A percentile compares a stretch with the other conserved stretches of the same genome.
Conservation (phyloP, 2,113 vertebrate genomes). For the Rhombomys opimus region DNA sequence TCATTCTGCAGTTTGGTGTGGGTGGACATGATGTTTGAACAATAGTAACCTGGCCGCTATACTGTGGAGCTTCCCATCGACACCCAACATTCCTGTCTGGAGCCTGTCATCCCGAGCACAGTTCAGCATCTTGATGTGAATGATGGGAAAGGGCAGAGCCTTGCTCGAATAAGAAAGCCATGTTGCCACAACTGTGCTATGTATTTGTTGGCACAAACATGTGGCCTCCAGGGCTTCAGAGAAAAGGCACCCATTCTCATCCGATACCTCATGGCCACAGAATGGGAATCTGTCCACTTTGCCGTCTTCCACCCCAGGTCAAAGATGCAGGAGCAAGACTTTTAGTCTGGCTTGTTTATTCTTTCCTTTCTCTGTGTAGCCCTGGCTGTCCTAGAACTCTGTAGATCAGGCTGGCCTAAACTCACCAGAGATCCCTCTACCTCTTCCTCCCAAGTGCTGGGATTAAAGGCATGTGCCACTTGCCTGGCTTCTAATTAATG, state of each 20-base stretch:
- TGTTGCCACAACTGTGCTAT: not conserved
- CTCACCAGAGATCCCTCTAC: too few relatives aligned
- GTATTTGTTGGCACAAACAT: not conserved
- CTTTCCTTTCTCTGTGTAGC: too few relatives aligned
- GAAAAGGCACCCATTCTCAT: not conserved
- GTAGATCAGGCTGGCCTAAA: too few relatives aligned
- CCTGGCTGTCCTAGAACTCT: too few relatives aligned
- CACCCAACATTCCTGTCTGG: not conserved
- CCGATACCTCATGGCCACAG: not conserved
- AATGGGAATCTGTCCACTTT: not conserved
- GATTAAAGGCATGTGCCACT: not conserved
- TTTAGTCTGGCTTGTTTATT: not conserved
- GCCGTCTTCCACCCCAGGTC: not conserved
- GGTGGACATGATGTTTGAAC: not conserved
- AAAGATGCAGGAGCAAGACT: not conserved
- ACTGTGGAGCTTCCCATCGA: not conserved
- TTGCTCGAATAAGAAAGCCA: not conserved
- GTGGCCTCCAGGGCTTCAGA: not conserved
- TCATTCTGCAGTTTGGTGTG: not conserved
- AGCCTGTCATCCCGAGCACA: not conserved
- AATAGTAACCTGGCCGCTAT: not conserved
- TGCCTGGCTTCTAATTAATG: not conserved
- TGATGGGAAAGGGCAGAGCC: too few relatives aligned
- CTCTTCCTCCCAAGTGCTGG: too few relatives aligned
- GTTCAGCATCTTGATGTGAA: not conserved